Evolutionary conservation across 1,140 invertebrate genomes (phyloP), one percentile per base, ranked within the genome.

Genomic region (Cydia fagiglandana): DNA sequence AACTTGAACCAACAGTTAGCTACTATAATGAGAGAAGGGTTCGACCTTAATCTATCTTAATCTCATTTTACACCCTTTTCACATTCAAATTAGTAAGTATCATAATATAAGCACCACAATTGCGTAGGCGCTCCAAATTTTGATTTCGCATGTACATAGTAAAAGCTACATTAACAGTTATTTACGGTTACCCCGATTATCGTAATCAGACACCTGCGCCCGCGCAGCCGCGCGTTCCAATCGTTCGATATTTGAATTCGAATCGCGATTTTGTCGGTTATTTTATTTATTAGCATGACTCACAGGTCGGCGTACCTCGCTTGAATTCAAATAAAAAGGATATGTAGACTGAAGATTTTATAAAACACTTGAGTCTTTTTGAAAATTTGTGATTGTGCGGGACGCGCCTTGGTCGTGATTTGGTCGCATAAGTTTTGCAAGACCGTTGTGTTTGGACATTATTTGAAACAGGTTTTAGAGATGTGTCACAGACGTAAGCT

Each of bases 171-270:
- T 70, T 38, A 70, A 70, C 66, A 70, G 66, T 38, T 38, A 41
- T 70, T 70, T 70, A 70, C 66, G n/a, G 66, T 70, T 70, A 70
- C 30, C 30, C 34, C 30, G 66, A 70, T 70, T 70, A 38, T 70
- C 34, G 13, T 70, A 45, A 70, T 70, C 30, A 10, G 66, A 70
- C 66, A 70, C 66, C 66, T 70, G 66, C 64, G 64, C 30, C 64
- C 28, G 64, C 30, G 30, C 28, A 4, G 64, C 64, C 28, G 24
- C 24, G 24, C 24, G 64, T 38, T n/a, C n/a, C 15, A 38, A 68
- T 17, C 66, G 66, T 70, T 70, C 9, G 66, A 66, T 66, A 61
- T 61, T 61, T 61, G 56, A 61, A 61, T 61, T 61, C 20, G 20
- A 61, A 61, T 61, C 56, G 56, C 56, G 56, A 61, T 24, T 61